Evolutionary conservation across 35 echinoderm and acorn worm genomes (phyloP).

Genomic region (Lytechinus variegatus): DNA sequence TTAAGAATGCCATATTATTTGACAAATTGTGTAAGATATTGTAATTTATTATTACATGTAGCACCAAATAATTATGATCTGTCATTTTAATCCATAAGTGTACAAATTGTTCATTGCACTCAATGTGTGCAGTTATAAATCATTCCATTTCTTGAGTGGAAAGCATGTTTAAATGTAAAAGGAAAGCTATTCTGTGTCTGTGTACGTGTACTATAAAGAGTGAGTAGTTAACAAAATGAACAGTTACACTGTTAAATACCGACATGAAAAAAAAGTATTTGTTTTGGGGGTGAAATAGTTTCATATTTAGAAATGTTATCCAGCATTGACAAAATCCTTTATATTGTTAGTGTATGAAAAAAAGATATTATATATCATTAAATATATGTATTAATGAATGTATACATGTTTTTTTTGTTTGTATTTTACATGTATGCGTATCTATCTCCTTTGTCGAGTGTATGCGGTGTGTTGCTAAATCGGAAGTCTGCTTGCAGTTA

Average conservation of each 20-base stretch:
- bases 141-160: not conserved
- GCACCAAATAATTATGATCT: not conserved
- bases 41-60: not conserved
- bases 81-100: not conserved
- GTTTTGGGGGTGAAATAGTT: not conserved
- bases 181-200: not conserved
- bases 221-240: not conserved
- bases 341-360: not conserved
- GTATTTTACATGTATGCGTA: too few relatives aligned
- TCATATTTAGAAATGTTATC: not conserved
- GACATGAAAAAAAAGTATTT: not conserved
- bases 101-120: not conserved
- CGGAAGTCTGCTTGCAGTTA: too few relatives aligned
- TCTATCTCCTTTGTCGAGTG: too few relatives aligned
- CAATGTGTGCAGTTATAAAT: not conserved
- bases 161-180: not conserved
- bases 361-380: slow-evolving; percentile 17
- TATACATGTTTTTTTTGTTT: not conserved
- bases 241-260: not conserved
- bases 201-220: not conserved
- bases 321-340: not conserved
- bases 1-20: too few relatives aligned
- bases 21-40: too few relatives aligned
- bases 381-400: slow-evolving; percentile 32
- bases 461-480: too few relatives aligned